These are phyloP conservation scores for Drosophila yakuba DNA, from an alignment of 1,140 invertebrate genomes.

Conservation along the genomic window DNA sequence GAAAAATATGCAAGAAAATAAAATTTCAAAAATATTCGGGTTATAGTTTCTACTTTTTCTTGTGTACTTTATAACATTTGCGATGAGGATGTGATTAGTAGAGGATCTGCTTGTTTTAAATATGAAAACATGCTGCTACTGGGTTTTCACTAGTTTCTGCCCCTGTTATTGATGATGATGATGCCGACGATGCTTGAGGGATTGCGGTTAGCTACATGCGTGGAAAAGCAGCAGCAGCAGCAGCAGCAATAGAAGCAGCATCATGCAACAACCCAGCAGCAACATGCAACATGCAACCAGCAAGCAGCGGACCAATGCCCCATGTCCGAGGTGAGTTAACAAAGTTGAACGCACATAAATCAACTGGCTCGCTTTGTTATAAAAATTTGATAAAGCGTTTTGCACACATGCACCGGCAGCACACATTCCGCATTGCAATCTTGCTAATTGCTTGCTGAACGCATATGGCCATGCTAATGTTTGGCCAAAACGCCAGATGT, in stretches of 20 bases:
- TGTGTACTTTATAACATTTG: not conserved
- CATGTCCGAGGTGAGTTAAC: constrained; percentile 73
- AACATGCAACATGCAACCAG: constrained; percentile 2
- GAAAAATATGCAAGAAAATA: too few species aligned
- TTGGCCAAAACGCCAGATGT: constrained; percentile 16
- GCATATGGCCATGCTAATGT: constrained; percentile 67
- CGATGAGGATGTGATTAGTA: constrained; percentile 70
- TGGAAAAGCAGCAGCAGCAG: constrained; percentile 23
- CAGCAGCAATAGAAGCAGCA: not conserved
- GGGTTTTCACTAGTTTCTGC: constrained; percentile 13
- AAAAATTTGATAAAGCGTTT: constrained; percentile 83
- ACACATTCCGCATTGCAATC: constrained; percentile 73
- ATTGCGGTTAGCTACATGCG: constrained; percentile 33
- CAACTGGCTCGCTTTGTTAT: constrained; percentile 76
- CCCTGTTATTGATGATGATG: constrained; percentile 73
- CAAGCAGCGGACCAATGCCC: constrained; percentile 16
- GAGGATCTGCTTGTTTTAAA: constrained; percentile 77
- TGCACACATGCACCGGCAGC: constrained; percentile 57
- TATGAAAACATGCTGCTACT: constrained; percentile 59
- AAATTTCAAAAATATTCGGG: too few species aligned
- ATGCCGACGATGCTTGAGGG: constrained; percentile 57
- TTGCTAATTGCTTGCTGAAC: constrained; percentile 78
- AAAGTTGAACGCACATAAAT: constrained; percentile 80
- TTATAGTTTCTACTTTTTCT: not conserved
- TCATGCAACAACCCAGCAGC: too few species aligned